Percentiles rank a stretch among this genome's conserved stretches.
Evolutionary conservation across 2,113 vertebrate genomes (phyloP).

Genomic region (Ardeotis arabs): DNA sequence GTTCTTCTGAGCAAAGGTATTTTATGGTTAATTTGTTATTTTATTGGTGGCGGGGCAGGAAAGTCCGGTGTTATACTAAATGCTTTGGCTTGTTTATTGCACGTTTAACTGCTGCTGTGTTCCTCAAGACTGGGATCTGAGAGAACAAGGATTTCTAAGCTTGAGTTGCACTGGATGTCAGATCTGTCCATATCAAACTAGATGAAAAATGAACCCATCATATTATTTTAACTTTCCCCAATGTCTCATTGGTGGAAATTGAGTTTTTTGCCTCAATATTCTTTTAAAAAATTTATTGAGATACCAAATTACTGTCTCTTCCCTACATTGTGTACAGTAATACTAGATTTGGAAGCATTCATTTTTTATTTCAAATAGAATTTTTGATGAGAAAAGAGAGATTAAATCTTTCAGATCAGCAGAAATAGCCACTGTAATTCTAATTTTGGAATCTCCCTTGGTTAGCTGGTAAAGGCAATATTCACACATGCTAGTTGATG

Average conservation of each 20-base stretch:
- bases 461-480: constrained; percentile 7
- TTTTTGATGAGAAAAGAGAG: not conserved
- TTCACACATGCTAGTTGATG: not conserved
- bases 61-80: not conserved
- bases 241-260: not conserved
- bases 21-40: not conserved
- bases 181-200: not conserved
- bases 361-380: constrained; percentile 37
- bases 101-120: not conserved
- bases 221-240: not conserved
- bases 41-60: not conserved
- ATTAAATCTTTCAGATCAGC: constrained; percentile 26
- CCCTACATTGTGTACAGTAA: not conserved
- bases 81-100: not conserved
- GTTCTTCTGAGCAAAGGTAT: not conserved
- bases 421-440: constrained; percentile 30
- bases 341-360: not conserved
- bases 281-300: not conserved
- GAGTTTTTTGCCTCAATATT: not conserved
- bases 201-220: not conserved
- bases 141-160: not conserved
- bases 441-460: not conserved
- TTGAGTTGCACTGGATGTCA: not conserved
- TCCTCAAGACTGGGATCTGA: not conserved
- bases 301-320: not conserved